Evolutionary conservation across 2,113 vertebrate genomes (phyloP), one percentile per base, ranked within the genome.

Genomic region (Eupsittula cactorum): DNA sequence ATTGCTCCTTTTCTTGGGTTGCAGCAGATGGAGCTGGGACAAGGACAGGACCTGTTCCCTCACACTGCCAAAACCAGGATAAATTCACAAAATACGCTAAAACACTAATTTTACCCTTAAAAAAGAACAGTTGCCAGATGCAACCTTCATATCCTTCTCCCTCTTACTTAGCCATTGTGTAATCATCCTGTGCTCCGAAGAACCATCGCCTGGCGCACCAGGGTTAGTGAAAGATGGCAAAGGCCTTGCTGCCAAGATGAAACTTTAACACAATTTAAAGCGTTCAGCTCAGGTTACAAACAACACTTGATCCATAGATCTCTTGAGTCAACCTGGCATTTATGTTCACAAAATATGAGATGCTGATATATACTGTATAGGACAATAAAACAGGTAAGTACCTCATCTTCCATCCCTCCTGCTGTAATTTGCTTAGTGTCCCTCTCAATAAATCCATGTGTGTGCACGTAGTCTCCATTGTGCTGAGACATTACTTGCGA

Each of bases 371-470:
- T 70, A 88, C 70, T 47, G 83, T 59, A 75, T 62, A 82, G 85
- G 83, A 74, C 79, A 94, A 91, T 94, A 93, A 95, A 93, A 37
- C 57, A 95, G 80, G 62, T 88, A 96, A 97, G 85, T 88, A 55
- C 31, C 86, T 94, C 52, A 16, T 93, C 76, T 95, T 94, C 88
- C 94, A 95, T 95, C 94, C 75, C 62, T 86, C 59, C n/a, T 11
- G 55, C 82, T 94, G 86, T 97, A 98, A 96, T 97, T 95, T 63
- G 73, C 88, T 96, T 88, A 47, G 31, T 90, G 60, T 90, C 95
- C 93, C 90, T 88, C 85, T 92, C 88, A 64, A 88, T 96, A 97
- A 97, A 95, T 97, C 91, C 82, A 9, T 9, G 9, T 64, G 21
- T 63, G 44, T 9, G 15, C 16, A 0, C 18, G 7, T 63, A 74